Conservation (phyloP, 2,113 vertebrate genomes). For the Sporophila hypoxantha region DNA sequence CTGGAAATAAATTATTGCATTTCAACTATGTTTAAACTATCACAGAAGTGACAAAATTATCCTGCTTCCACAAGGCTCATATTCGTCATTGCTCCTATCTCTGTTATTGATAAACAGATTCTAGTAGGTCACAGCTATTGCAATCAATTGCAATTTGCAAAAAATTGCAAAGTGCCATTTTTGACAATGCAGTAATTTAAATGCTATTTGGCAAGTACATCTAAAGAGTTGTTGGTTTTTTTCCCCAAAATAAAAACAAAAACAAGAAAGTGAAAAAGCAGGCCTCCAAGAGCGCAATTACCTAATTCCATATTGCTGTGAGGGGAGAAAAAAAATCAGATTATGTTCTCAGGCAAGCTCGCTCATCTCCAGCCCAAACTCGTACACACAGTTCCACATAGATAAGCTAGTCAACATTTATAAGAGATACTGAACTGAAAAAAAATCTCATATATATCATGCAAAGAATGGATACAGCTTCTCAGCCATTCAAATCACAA, state of each 20-base stretch:
- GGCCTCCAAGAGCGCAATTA: neutral
- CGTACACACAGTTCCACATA: neutral
- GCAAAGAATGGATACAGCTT: neutral
- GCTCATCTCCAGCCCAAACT: neutral
- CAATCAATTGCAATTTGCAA: too few relatives aligned
- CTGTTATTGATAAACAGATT: neutral
- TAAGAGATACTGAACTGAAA: neutral
- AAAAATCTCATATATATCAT: neutral
- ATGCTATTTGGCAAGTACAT: neutral
- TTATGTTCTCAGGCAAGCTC: neutral
- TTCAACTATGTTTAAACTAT: neutral
- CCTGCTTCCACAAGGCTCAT: neutral
- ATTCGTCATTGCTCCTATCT: neutral
- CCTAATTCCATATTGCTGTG: neutral
- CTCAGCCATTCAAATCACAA: neutral
- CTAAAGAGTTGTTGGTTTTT: fast-evolving
- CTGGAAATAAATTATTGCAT: neutral
- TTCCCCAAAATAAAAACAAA: neutral
- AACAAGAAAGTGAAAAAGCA: neutral
- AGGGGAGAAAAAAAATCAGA: neutral
- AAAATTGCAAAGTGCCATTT: neutral
- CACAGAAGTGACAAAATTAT: neutral
- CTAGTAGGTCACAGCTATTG: neutral
- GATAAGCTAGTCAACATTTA: neutral
- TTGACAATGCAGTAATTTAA: neutral